phyloP scores from a whole-genome alignment of 2,888 invertebrate genomes.

The Eupithecia exiguata region DNA sequence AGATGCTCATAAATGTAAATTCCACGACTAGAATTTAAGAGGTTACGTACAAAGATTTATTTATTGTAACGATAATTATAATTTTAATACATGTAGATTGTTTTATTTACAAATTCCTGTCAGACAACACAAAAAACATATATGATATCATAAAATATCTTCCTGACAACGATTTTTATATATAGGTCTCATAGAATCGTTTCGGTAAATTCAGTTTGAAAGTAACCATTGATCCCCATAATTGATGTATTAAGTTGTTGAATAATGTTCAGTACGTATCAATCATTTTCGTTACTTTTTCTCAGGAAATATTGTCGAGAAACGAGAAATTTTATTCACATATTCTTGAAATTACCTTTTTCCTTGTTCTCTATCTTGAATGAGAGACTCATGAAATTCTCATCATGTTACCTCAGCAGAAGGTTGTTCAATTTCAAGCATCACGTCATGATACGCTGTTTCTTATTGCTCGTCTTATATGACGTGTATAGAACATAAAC shows the following conservation, averaged over 20 bases:
- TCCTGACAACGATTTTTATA: no score
- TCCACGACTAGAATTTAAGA: slow-evolving; percentile 32
- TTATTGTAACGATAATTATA: slow-evolving; percentile 48
- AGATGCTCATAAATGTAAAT: slow-evolving; percentile 40
- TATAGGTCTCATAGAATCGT: no score
- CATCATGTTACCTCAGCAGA: neutral
- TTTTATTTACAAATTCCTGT: slow-evolving; percentile 44
- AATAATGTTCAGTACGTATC: neutral
- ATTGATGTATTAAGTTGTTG: no score
- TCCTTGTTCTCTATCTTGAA: neutral
- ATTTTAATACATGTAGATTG: slow-evolving; percentile 50
- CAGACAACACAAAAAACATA: neutral
- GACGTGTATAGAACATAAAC: neutral
- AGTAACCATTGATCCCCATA: no score
- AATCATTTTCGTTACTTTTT: neutral
- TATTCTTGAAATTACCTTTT: neutral
- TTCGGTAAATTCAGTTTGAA: no score
- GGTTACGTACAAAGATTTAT: slow-evolving; percentile 37
- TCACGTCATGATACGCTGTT: neutral
- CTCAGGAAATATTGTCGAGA: neutral
- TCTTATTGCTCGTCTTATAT: neutral
- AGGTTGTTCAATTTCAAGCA: neutral
- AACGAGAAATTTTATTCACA: neutral
- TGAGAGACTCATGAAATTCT: neutral
- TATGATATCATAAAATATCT: no score